These are phyloP conservation scores for Macropus fuliginosus DNA, from an alignment of 2,797 vertebrate genomes.

Conservation along the genomic window DNA sequence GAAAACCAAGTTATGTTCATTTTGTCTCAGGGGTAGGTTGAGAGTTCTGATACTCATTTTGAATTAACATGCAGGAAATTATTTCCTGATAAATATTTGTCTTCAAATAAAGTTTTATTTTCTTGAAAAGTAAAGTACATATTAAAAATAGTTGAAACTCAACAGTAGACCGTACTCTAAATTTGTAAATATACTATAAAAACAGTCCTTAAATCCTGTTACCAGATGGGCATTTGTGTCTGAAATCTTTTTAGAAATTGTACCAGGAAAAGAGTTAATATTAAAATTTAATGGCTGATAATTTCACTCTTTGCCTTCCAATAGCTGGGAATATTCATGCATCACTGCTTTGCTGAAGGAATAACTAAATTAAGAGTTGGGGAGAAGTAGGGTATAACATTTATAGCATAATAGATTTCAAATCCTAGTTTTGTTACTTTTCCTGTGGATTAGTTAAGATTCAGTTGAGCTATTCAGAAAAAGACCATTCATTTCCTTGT, in stretches of 20 bases:
- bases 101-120: slow-evolving; percentile 54
- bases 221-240: neutral
- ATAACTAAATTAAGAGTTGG: slow-evolving; percentile 23
- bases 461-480: slow-evolving; percentile 43
- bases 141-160: slow-evolving; percentile 33
- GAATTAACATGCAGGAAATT: slow-evolving; percentile 44
- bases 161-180: neutral
- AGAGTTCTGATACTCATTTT: slow-evolving; percentile 54
- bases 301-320: slow-evolving; percentile 23
- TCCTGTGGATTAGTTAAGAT: slow-evolving; percentile 40
- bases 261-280: slow-evolving; percentile 20
- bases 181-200: slow-evolving; percentile 45
- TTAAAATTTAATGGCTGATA: neutral
- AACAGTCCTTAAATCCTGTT: slow-evolving; percentile 15
- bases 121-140: slow-evolving; percentile 31
- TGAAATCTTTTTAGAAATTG: slow-evolving; percentile 28
- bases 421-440: slow-evolving; percentile 38
- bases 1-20: slow-evolving; percentile 59
- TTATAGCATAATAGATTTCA: slow-evolving; percentile 41
- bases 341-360: slow-evolving; percentile 11
- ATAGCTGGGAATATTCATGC: slow-evolving; percentile 29
- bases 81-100: slow-evolving; percentile 61
- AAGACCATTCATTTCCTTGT: neutral
- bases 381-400: neutral
- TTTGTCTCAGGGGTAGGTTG: slow-evolving; percentile 57